Evolutionary conservation across 2,888 invertebrate species (phyloP), one percentile per base, ranked within the genome.

Genomic region (Temnothorax ravouxi): DNA sequence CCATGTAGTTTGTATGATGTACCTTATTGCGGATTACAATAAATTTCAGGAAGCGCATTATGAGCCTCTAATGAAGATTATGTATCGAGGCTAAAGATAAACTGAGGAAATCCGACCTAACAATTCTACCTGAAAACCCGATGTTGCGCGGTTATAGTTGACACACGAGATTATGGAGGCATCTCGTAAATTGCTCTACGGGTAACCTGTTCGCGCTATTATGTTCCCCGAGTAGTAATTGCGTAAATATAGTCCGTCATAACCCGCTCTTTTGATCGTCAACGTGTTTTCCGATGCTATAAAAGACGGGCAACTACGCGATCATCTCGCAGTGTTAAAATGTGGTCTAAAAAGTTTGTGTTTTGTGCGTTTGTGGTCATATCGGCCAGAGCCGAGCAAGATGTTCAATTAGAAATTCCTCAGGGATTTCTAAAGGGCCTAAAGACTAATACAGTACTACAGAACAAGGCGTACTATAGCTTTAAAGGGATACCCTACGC

Each of bases 401-500:
- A 93, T 38, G 89, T 92, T 52, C 84, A 88, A 52, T 47, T 94
- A 15, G 91, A 92, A n/a, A 93, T 93, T 84, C 86, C 92, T 44
- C 93, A 93, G 79, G 94, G 94, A 0, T 83, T 87, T 6, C 79
- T 94, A 8, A 93, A 91, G 61, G 94, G 94, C 5, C 21, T 92
- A 8, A 92, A 92, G 80, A 87, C 89, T 0, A 89, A 79, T n/a
- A 94, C 93, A 2, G 80, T 88, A 21, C 86, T 84, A 29, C 88
- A 91, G 47, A 90, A 89, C 13, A 91, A 88, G 71, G 87, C 91
- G 0, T 92, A 92, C 66, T 94, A 91, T 61, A 93, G 92, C 81
- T 94, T 94, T 66, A 93, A 92, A 72, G 94, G 94, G 2, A 92
- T 94, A 74, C 94, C 94, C 4, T 94, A 93, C 67, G 93, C 93